Percentiles rank a stretch among this genome's conserved stretches.
phyloP scores from a whole-genome alignment of 1,140 invertebrate species.

The Polypedilum vanderplanki region DNA sequence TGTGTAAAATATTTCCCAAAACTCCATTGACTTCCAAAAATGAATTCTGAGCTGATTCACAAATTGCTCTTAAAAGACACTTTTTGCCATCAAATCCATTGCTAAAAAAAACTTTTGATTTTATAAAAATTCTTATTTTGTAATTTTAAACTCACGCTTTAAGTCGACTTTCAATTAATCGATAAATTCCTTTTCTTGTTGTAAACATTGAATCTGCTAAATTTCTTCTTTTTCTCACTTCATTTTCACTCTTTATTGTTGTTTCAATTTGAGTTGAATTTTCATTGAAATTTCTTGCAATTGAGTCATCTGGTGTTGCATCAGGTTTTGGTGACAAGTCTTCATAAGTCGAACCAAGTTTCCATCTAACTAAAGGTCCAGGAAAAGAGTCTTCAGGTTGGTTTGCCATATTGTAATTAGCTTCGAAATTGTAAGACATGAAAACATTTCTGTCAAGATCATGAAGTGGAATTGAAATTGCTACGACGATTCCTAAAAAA shows the following conservation, averaged over 20 bases:
- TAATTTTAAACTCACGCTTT: constrained; percentile 35
- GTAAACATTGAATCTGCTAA: constrained; percentile 34
- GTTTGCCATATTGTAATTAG: constrained; percentile 53
- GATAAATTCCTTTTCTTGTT: not conserved
- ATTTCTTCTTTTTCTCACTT: constrained; percentile 24
- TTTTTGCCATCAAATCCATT: constrained; percentile 47
- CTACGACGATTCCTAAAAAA: too few species aligned
- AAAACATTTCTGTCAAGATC: constrained; percentile 61
- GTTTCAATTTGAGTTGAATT: too few species aligned
- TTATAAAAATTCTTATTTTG: constrained; percentile 38
- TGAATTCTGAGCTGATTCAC: too few species aligned
- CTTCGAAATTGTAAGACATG: constrained; percentile 68
- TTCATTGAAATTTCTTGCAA: constrained; percentile 35
- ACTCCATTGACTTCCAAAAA: constrained; percentile 45
- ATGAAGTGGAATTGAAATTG: constrained; percentile 62
- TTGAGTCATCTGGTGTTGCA: not conserved
- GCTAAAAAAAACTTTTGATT: constrained; percentile 28
- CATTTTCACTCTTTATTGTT: not conserved
- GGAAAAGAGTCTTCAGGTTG: constrained; percentile 37
- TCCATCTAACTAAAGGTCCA: constrained; percentile 30
- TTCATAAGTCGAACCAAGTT: not conserved
- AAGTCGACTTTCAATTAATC: not conserved
- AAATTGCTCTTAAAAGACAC: constrained; percentile 47
- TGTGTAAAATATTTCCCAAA: constrained; percentile 47
- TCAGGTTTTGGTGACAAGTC: not conserved